A percentile compares a stretch with the other conserved stretches of the same genome.
phyloP scores from a whole-genome alignment of 2,888 invertebrate genomes.

The Gasteruption jaculator region DNA sequence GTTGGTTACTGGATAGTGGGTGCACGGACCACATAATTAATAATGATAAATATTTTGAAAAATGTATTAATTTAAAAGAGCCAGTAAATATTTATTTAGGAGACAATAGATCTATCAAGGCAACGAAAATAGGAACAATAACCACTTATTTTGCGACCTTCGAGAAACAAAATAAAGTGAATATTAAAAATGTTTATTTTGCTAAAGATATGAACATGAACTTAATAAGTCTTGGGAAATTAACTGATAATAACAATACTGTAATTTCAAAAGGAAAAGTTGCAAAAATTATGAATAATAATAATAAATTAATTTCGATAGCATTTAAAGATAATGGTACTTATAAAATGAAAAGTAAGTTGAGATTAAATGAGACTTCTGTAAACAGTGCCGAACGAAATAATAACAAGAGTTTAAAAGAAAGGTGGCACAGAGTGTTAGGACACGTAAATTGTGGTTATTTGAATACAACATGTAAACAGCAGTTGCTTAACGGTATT shows the following conservation, averaged over 20 bases:
- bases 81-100: slow-evolving; percentile 12
- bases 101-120: too few relatives aligned
- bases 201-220: too few relatives aligned
- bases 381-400: background rate
- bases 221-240: too few relatives aligned
- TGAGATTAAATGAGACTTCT: background rate
- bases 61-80: slow-evolving; percentile 1
- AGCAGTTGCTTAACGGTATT: too few relatives aligned
- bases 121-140: too few relatives aligned
- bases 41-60: slow-evolving; percentile 14
- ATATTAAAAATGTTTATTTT: too few relatives aligned
- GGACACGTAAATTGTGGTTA: slow-evolving; percentile 18
- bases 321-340: slow-evolving; percentile 7
- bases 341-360: slow-evolving; percentile 11
- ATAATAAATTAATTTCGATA: background rate
- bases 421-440: slow-evolving; percentile 14
- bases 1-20: slow-evolving; percentile 12
- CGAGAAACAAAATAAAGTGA: too few relatives aligned
- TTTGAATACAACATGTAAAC: too few relatives aligned
- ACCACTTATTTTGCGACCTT: too few relatives aligned
- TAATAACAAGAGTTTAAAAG: slow-evolving; percentile 13
- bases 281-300: too few relatives aligned
- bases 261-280: too few relatives aligned
- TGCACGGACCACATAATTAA: slow-evolving; percentile 16
- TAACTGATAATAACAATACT: too few relatives aligned